Evolutionary conservation across 2,888 invertebrate genomes (phyloP).

Genomic region (Dioctria rufipes): DNA sequence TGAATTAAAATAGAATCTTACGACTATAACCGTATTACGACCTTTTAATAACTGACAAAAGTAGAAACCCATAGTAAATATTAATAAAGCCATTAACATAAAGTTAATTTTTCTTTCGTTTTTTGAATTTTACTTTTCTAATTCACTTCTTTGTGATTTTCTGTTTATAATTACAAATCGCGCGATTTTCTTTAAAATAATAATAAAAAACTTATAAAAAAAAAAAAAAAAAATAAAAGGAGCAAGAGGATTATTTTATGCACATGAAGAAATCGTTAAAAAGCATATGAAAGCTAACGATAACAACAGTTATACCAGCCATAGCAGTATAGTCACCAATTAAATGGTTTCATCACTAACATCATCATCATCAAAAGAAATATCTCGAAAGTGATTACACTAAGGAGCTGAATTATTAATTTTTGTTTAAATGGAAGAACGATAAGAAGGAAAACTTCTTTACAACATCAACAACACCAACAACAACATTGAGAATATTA

Average conservation of each 20-base stretch:
- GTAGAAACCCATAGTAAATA: background rate
- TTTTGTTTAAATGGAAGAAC: conserved; percentile 36
- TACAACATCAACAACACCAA: too few relatives aligned
- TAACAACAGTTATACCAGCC: background rate
- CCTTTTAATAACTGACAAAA: background rate
- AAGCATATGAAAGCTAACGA: conserved; percentile 30
- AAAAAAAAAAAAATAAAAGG: background rate
- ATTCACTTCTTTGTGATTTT: background rate
- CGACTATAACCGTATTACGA: background rate
- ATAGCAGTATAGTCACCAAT: background rate
- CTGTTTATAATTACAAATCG: background rate
- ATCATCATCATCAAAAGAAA: too few relatives aligned
- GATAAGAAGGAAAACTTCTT: conserved; percentile 17
- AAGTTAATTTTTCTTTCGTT: background rate
- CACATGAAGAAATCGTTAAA: background rate
- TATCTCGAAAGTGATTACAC: too few relatives aligned
- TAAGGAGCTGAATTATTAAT: too few relatives aligned
- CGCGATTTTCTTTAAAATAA: background rate
- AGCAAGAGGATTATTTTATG: background rate
- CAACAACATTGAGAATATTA: background rate
- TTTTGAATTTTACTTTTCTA: background rate
- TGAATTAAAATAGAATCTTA: background rate
- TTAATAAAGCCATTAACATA: background rate
- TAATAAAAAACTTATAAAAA: background rate
- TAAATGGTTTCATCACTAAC: conserved; percentile 27